Evolutionary conservation across 2,888 invertebrate genomes (phyloP), one percentile per base, ranked within the genome.

Genomic region (Ligdia adustata): DNA sequence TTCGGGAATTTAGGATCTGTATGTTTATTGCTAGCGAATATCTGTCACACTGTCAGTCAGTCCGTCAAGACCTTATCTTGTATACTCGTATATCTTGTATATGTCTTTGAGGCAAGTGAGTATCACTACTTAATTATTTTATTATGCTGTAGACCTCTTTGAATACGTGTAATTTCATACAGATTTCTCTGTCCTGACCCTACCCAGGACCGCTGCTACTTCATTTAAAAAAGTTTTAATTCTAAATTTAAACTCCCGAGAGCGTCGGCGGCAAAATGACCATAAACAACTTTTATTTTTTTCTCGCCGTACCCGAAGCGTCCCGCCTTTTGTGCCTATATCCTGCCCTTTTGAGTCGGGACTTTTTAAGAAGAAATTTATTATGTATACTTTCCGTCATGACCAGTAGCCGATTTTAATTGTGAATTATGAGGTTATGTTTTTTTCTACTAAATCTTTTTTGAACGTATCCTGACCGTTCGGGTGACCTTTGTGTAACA

Each of bases 331-430:
- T 89, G 85, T 85, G 75, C 57, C 72, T 18, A 75, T 81, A 89
- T 89, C 89, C 88, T 88, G 89, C 78, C 79, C 87, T 84, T 88
- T 88, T 87, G 86, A 87, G 77, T 73, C 81, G 73, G 69, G 74
- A 76, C 89, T 90, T 90, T 89, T 88, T 87, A 89, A 75, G 78
- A 78, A 84, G 81, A 88, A 82, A 89, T 90, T 90, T 89, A 89
- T 89, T 82, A 87, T 87, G 78, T 88, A 82, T 79, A 79, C 82
- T 81, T 82, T 87, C 75, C 82, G 80, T 74, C 87, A 85, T 90
- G 85, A 85, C 89, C 89, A 83, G 89, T 90, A 90, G 89, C 90
- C 69, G 82, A 62, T 79, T 86, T 83, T 89, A 88, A 90, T 90
- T 90, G 89, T 90, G 88, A 90, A 83, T 81, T 89, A 90, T 89